These are phyloP conservation scores for Drosophila takahashii DNA, from an alignment of 1,140 invertebrate genomes.

Conservation along the genomic window DNA sequence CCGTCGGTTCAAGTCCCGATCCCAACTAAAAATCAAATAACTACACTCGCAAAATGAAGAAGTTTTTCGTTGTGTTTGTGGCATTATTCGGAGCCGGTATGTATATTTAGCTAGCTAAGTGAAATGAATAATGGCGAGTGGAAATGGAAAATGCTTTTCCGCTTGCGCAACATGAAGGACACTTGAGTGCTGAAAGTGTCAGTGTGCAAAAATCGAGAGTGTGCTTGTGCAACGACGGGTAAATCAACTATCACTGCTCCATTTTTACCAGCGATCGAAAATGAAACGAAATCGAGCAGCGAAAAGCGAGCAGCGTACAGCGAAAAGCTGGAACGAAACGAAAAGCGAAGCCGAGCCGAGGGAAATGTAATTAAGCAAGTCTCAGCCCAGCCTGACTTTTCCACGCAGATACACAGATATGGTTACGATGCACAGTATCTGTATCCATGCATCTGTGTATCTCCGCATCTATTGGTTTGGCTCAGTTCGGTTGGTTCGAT, in stretches of 20 bases:
- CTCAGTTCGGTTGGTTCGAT: conserved; percentile 46
- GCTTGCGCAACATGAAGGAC: conserved; percentile 74
- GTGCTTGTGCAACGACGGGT: conserved; percentile 75
- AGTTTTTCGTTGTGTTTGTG: conserved; percentile 84
- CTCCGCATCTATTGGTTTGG: conserved; percentile 59
- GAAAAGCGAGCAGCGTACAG: conserved; percentile 36
- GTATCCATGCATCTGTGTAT: conserved; percentile 28
- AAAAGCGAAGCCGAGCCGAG: conserved; percentile 54
- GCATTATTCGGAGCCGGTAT: conserved; percentile 85
- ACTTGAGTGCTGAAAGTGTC: conserved; percentile 61
- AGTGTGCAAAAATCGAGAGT: conserved; percentile 68
- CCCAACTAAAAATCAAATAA: conserved; percentile 17
- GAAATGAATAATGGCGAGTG: conserved; percentile 21
- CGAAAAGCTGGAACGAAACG: conserved; percentile 54
- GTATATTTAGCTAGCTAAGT: conserved; percentile 77
- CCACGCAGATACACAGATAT: conserved; percentile 19
- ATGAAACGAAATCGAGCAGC: conserved; percentile 38
- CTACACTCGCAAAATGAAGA: conserved; percentile 79
- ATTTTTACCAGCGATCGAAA: conserved; percentile 57
- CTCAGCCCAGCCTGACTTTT: conserved; percentile 72
- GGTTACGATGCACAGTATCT: conserved; percentile 9
- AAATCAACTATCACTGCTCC: conserved; percentile 78
- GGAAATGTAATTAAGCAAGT: conserved; percentile 52
- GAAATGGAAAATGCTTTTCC: conserved; percentile 40
- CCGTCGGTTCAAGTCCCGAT: conserved; percentile 45